phyloP scores from a whole-genome alignment of 2,888 invertebrate species.

The Mechanitis mazaeus region DNA sequence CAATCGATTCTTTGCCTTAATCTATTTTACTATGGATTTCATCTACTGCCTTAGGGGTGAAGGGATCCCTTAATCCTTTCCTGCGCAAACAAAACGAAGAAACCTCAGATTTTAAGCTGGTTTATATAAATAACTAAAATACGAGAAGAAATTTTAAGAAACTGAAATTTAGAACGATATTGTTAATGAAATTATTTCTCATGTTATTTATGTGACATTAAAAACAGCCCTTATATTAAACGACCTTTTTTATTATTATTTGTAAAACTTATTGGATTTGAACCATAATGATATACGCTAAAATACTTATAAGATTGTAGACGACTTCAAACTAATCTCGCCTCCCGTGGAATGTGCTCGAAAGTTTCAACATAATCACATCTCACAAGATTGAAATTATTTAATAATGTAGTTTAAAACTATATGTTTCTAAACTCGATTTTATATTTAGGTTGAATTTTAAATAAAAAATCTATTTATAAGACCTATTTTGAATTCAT shows the following conservation, averaged over 20 bases:
- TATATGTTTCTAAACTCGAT: not conserved
- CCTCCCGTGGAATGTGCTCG: constrained; percentile 11
- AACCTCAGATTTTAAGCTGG: constrained; percentile 2
- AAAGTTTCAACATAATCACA: constrained; percentile 20
- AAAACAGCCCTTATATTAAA: too few relatives aligned
- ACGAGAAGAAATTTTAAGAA: too few relatives aligned
- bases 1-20: constrained; percentile 32
- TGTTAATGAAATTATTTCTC: too few relatives aligned
- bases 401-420: constrained; percentile 15
- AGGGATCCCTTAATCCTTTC: constrained; percentile 15
- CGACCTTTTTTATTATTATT: too few relatives aligned
- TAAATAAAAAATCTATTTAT: too few relatives aligned
- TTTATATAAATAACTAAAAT: not conserved
- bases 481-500: too few relatives aligned
- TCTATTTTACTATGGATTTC: constrained; percentile 32
- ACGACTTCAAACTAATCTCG: constrained; percentile 14
- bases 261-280: too few relatives aligned
- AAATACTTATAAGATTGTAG: constrained; percentile 5
- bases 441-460: not conserved
- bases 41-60: constrained; percentile 27
- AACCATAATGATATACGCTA: not conserved
- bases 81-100: constrained; percentile 12
- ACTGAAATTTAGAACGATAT: too few relatives aligned
- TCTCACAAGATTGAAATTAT: constrained; percentile 20
- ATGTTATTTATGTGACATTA: too few relatives aligned